Percentiles rank a stretch among this genome's conserved stretches.
Evolutionary conservation across 2,797 vertebrate species (phyloP).

Genomic region (Gallirallus australis): DNA sequence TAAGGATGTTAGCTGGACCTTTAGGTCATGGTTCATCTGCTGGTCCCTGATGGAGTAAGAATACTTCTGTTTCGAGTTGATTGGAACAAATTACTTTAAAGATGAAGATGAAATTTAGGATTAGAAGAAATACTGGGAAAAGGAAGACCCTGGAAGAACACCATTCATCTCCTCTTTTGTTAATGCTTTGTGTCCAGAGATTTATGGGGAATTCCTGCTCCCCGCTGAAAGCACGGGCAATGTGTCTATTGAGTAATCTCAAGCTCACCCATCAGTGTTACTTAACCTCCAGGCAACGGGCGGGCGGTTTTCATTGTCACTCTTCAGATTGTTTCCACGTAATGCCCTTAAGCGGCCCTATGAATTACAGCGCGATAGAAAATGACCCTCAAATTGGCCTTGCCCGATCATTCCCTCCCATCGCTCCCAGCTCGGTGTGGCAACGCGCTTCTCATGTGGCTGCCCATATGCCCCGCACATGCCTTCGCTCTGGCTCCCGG

Average conservation of each 20-base stretch:
- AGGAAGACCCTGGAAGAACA: not conserved
- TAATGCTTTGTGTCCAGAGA: not conserved
- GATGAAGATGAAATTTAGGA: not conserved
- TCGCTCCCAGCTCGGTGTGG: not conserved
- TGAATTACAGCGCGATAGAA: not conserved
- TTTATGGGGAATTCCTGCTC: not conserved
- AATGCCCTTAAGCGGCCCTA: not conserved
- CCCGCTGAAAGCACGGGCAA: not conserved
- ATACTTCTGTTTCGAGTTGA: not conserved
- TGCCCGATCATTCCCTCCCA: not conserved
- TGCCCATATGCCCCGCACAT: conserved; percentile 27
- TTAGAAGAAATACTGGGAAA: not conserved
- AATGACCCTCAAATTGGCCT: not conserved
- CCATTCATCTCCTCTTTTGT: not conserved
- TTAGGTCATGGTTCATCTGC: not conserved
- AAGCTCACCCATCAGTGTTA: not conserved
- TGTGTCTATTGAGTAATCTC: not conserved
- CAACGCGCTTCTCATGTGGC: not conserved
- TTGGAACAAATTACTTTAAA: not conserved
- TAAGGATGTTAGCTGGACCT: not conserved
- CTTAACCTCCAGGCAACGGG: not conserved
- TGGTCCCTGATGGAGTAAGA: not conserved
- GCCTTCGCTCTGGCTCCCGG: not conserved
- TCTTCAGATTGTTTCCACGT: not conserved
- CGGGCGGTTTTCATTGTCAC: not conserved